These are phyloP conservation scores for Platysteira castanea DNA, from an alignment of 2,113 vertebrate species.

Conservation along the genomic window DNA sequence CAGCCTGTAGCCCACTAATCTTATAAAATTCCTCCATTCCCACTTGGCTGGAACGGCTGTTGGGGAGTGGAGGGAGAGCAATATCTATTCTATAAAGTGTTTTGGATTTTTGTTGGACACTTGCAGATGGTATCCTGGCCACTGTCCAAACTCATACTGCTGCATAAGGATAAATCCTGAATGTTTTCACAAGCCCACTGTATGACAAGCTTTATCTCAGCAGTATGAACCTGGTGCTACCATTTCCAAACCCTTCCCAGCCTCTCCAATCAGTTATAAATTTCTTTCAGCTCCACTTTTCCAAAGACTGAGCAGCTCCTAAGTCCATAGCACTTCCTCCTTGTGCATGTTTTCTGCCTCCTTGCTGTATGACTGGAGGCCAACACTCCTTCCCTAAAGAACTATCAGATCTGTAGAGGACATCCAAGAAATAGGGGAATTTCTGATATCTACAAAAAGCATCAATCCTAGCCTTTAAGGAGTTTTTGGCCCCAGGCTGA, in stretches of 20 bases:
- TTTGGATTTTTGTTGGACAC: not conserved
- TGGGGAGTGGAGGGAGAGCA: not conserved
- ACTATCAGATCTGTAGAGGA: not conserved
- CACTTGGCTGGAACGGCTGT: conserved; percentile 21
- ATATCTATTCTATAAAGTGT: not conserved
- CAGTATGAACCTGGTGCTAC: not conserved
- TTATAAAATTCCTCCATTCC: conserved; percentile 34
- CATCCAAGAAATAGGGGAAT: not conserved
- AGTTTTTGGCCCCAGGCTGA: not conserved
- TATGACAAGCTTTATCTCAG: not conserved
- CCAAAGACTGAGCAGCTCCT: not conserved
- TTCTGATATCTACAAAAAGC: not conserved
- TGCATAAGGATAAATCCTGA: not conserved
- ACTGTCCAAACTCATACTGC: not conserved
- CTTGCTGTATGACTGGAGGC: not conserved
- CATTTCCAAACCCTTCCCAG: not conserved
- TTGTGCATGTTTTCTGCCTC: not conserved
- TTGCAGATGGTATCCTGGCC: not conserved
- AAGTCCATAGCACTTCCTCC: not conserved
- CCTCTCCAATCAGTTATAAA: not conserved
- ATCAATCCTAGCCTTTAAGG: not conserved
- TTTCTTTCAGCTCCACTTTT: not conserved
- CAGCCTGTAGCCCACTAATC: not conserved
- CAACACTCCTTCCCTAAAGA: not conserved
- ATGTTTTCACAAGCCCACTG: not conserved